These are phyloP conservation scores for Melanotaenia parkinsoni DNA, from an alignment of 2,797 vertebrate genomes.

Conservation along the genomic window DNA sequence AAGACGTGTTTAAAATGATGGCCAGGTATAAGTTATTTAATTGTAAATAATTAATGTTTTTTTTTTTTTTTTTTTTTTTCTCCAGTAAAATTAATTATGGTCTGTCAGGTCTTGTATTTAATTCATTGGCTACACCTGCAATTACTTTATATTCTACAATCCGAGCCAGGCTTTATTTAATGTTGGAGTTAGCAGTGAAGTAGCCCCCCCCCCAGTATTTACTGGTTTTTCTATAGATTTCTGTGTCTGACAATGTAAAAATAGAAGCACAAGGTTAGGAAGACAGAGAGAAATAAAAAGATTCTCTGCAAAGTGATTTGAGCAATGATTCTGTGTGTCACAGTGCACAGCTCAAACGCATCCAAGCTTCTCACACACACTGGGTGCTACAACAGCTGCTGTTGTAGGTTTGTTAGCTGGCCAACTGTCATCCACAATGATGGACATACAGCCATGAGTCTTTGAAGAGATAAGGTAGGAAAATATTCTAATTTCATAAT, in stretches of 20 bases:
- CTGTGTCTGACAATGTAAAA: slow-evolving; percentile 31
- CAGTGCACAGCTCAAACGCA: slow-evolving; percentile 28
- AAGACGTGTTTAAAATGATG: slow-evolving; percentile 49
- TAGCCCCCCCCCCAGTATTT: slow-evolving; percentile 28
- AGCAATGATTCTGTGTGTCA: slow-evolving; percentile 48
- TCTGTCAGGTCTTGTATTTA: slow-evolving; percentile 66
- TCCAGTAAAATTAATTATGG: slow-evolving; percentile 60
- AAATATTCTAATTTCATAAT: slow-evolving; percentile 13
- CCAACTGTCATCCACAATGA: slow-evolving; percentile 28
- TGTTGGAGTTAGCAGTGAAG: slow-evolving; percentile 23
- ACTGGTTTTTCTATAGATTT: slow-evolving; percentile 55
- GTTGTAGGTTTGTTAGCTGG: slow-evolving; percentile 13
- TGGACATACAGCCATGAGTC: not conserved
- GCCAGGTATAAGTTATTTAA: slow-evolving; percentile 55
- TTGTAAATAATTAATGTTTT: slow-evolving; percentile 63
- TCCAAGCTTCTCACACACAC: slow-evolving; percentile 15
- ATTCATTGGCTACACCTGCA: slow-evolving; percentile 64
- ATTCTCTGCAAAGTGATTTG: slow-evolving; percentile 43
- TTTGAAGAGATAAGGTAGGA: not conserved
- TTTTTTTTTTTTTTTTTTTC: slow-evolving; percentile 19
- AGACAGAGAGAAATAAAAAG: slow-evolving; percentile 34
- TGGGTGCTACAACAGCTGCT: slow-evolving; percentile 23
- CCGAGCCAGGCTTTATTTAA: slow-evolving; percentile 43
- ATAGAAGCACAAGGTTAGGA: slow-evolving; percentile 34
- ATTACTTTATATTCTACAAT: slow-evolving; percentile 39